Conservation (phyloP, 2,113 vertebrate genomes). For the Hemichromis elongatus region DNA sequence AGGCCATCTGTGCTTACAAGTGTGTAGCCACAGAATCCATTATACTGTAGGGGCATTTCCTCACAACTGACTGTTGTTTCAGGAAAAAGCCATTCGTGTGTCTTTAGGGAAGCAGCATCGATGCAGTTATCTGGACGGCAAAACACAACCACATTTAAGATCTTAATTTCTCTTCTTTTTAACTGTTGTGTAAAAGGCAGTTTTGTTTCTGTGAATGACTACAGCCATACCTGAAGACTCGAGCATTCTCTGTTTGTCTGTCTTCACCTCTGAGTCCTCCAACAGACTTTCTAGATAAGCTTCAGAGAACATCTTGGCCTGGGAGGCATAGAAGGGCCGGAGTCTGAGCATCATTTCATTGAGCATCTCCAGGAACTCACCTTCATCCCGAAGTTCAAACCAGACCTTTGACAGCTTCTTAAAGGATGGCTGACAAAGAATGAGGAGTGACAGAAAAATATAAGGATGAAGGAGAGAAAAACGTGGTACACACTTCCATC, state of each 20-base stretch:
- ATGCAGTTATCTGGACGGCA: conserved; percentile 73
- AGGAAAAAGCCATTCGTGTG: conserved; percentile 85
- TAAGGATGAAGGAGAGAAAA: neutral
- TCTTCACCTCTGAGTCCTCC: conserved; percentile 75
- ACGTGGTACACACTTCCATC: neutral
- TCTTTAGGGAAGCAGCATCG: conserved; percentile 62
- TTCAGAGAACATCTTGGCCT: conserved; percentile 73
- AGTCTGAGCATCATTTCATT: conserved; percentile 71
- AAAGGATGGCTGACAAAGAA: conserved; percentile 80
- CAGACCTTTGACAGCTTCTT: conserved; percentile 78
- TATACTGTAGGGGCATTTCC: conserved; percentile 80
- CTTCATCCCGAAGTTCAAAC: conserved; percentile 82
- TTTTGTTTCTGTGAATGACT: neutral
- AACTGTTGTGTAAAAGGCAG: neutral
- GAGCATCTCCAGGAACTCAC: conserved; percentile 77
- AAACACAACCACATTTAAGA: neutral
- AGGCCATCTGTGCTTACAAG: conserved; percentile 80
- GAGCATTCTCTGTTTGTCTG: conserved; percentile 75
- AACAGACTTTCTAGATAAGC: conserved; percentile 70
- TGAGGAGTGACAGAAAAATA: neutral
- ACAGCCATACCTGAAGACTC: conserved; percentile 75
- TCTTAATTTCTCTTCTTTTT: neutral
- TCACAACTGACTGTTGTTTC: conserved; percentile 73
- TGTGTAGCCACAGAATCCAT: conserved; percentile 81
- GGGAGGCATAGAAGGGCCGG: conserved; percentile 74